These are phyloP conservation scores for Trididemnum nubilum DNA, from an alignment of 23 tunicate genomes.

Conservation along the genomic window DNA sequence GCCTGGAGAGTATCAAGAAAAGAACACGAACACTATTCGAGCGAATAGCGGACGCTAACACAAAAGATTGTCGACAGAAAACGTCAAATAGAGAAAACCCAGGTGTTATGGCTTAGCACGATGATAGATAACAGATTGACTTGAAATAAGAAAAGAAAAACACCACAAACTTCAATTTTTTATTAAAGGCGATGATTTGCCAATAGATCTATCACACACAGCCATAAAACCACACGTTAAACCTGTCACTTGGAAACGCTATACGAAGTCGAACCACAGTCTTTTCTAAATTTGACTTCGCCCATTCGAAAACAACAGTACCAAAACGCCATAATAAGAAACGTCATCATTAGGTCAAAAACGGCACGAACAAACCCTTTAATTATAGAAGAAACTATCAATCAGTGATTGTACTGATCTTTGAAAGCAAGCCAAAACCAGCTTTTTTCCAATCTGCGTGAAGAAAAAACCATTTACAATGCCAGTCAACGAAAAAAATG, in stretches of 20 bases:
- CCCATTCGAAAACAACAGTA: neutral
- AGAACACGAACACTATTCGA: neutral
- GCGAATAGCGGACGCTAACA: neutral
- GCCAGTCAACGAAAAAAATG: neutral
- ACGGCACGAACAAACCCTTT: neutral
- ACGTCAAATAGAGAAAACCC: slow-evolving; percentile 15
- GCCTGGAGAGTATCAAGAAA: slow-evolving; percentile 15
- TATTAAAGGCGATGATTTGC: too few species aligned
- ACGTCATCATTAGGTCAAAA: neutral
- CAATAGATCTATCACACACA: neutral
- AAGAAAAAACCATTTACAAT: too few species aligned
- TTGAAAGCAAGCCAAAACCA: neutral
- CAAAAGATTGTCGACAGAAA: slow-evolving; percentile 32
- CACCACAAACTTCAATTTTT: too few species aligned
- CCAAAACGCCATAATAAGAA: neutral
- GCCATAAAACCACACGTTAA: neutral
- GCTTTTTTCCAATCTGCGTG: too few species aligned
- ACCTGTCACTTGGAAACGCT: too few species aligned
- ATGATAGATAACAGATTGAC: slow-evolving; percentile 1
- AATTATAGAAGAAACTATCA: neutral
- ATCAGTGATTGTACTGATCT: neutral
- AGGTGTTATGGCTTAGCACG: slow-evolving; percentile 26
- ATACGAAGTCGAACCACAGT: too few species aligned
- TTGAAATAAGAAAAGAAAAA: neutral
- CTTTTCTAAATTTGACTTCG: neutral